These are phyloP conservation scores for Daktulosphaira vitifoliae DNA, from an alignment of 1,140 invertebrate species.

Conservation along the genomic window DNA sequence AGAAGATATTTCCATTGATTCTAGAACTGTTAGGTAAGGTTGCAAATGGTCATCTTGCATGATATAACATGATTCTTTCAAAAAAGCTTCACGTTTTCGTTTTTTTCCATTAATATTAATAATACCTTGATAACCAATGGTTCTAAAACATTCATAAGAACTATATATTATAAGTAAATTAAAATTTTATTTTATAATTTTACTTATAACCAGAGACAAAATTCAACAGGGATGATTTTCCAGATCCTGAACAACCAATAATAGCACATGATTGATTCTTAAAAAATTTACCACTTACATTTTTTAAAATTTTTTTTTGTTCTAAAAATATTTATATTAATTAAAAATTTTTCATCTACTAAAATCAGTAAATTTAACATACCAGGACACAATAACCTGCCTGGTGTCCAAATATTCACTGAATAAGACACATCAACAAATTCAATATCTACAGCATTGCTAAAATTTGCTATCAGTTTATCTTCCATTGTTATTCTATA, in stretches of 20 bases:
- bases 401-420: background rate
- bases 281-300: constrained; percentile 71
- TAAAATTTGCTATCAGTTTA: no score
- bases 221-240: constrained; percentile 87
- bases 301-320: constrained; percentile 71
- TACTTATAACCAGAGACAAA: constrained; percentile 83
- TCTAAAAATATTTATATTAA: constrained; percentile 43
- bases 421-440: constrained; percentile 12
- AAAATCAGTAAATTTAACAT: background rate
- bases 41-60: constrained; percentile 80
- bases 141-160: constrained; percentile 2
- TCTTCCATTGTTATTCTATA: no score
- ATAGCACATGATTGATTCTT: constrained; percentile 78
- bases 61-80: constrained; percentile 77
- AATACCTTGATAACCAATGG: constrained; percentile 10
- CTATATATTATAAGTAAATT: background rate
- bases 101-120: constrained; percentile 20
- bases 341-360: no score
- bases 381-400: constrained; percentile 1
- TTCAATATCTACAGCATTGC: background rate
- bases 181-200: no score
- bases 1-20: constrained; percentile 67
- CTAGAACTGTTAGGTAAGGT: constrained; percentile 65
- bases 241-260: constrained; percentile 88
- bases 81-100: constrained; percentile 43